Conservation (phyloP, 2,888 invertebrate species). For the Drosophila setosimentum region DNA sequence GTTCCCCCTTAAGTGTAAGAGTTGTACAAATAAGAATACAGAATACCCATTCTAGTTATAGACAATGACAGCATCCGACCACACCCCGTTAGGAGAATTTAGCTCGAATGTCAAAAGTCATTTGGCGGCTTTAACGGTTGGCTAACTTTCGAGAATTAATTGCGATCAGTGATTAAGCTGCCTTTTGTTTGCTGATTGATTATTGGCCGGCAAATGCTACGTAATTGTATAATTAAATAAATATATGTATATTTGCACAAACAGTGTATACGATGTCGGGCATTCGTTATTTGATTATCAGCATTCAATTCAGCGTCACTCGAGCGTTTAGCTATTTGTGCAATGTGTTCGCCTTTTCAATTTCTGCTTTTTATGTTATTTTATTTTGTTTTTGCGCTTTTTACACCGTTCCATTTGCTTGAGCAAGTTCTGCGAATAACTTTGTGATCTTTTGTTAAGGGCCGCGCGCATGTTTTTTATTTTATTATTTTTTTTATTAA, state of each 20-base stretch:
- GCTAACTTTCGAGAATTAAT: constrained; percentile 43
- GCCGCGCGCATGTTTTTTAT: constrained; percentile 20
- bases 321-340: constrained; percentile 66
- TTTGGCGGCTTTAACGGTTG: constrained; percentile 55
- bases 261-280: not conserved
- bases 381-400: not conserved
- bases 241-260: constrained; percentile 32
- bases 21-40: not conserved
- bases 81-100: constrained; percentile 39
- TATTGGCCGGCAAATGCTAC: constrained; percentile 28
- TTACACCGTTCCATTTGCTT: constrained; percentile 32
- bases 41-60: constrained; percentile 2
- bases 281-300: constrained; percentile 57
- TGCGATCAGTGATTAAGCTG: constrained; percentile 50
- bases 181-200: constrained; percentile 42
- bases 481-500: no score
- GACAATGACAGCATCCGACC: constrained; percentile 43
- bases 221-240: constrained; percentile 33
- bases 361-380: constrained; percentile 22
- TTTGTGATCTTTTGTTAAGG: constrained; percentile 26
- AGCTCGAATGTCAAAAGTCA: constrained; percentile 47
- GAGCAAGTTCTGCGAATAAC: constrained; percentile 28
- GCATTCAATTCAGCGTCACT: constrained; percentile 55
- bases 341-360: constrained; percentile 40
- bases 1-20: not conserved